Evolutionary conservation across 2,888 invertebrate species (phyloP).

Genomic region (Meganola albula): DNA sequence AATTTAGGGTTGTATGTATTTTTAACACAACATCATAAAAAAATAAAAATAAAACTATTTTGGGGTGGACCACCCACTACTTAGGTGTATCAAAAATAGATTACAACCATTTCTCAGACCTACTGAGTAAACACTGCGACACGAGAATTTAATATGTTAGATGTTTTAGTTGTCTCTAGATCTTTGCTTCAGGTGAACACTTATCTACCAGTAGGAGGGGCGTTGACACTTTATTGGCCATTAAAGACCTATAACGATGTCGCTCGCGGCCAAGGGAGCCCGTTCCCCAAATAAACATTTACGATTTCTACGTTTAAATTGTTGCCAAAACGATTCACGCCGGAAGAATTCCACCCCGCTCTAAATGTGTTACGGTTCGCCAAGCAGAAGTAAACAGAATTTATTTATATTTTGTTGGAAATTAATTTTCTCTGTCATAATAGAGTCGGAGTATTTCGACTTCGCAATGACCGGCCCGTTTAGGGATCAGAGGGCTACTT

Average conservation of each 20-base stretch:
- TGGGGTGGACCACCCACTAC: too few relatives aligned
- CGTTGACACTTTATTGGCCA: conserved; percentile 72
- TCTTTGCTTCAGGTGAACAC: conserved; percentile 54
- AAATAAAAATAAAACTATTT: too few relatives aligned
- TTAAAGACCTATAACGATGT: conserved; percentile 70
- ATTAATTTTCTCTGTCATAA: conserved; percentile 63
- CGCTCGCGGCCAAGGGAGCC: conserved; percentile 52
- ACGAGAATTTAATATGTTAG: too few relatives aligned
- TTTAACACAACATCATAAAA: too few relatives aligned
- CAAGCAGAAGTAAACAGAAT: conserved; percentile 69
- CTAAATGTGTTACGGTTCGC: conserved; percentile 65
- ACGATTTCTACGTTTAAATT: conserved; percentile 68
- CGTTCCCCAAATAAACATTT: conserved; percentile 70
- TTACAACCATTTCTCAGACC: too few relatives aligned
- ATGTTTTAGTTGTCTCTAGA: too few relatives aligned
- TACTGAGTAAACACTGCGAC: too few relatives aligned
- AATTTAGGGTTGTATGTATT: too few relatives aligned
- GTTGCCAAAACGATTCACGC: conserved; percentile 69
- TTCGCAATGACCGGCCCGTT: conserved; percentile 43
- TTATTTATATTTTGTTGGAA: conserved; percentile 71
- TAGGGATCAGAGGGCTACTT: conserved; percentile 28
- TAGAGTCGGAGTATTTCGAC: conserved; percentile 48
- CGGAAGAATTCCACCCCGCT: conserved; percentile 49
- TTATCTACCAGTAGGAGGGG: conserved; percentile 50
- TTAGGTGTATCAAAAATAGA: too few relatives aligned